phyloP scores from a whole-genome alignment of 2,113 vertebrate species.

The Thalassoma bifasciatum region DNA sequence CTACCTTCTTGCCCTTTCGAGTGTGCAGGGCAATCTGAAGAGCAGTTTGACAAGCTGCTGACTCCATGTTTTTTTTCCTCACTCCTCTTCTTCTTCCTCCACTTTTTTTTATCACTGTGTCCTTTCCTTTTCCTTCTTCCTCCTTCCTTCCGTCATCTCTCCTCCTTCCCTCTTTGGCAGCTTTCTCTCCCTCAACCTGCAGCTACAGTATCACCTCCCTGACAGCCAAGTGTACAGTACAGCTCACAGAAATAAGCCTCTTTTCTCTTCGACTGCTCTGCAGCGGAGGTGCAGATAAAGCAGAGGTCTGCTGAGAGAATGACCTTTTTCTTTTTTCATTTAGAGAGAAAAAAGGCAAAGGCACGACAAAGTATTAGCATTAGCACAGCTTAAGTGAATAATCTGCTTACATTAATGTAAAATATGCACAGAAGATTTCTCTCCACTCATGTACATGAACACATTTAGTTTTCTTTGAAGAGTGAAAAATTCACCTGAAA shows the following conservation, averaged over 20 bases:
- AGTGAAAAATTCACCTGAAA: slow-evolving; percentile 38
- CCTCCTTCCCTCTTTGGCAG: not conserved
- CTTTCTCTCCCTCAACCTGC: slow-evolving; percentile 31
- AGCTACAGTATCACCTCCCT: slow-evolving; percentile 59
- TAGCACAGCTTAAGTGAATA: slow-evolving; percentile 70
- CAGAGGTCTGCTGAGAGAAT: slow-evolving; percentile 56
- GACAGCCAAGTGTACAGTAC: slow-evolving; percentile 8
- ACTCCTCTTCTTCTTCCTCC: slow-evolving; percentile 19
- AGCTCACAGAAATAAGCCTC: slow-evolving; percentile 68
- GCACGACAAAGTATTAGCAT: slow-evolving; percentile 62
- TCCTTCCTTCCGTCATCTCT: not conserved
- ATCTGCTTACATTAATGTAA: slow-evolving; percentile 58
- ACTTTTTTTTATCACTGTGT: slow-evolving; percentile 3
- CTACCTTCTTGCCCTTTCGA: slow-evolving; percentile 3
- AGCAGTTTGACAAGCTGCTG: slow-evolving; percentile 52
- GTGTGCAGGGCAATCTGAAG: slow-evolving; percentile 27
- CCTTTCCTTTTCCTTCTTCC: not conserved
- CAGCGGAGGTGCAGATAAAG: slow-evolving; percentile 71
- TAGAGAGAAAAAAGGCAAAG: slow-evolving; percentile 34
- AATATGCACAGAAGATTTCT: slow-evolving; percentile 56
- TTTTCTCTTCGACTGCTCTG: slow-evolving; percentile 67
- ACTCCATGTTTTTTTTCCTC: slow-evolving; percentile 25
- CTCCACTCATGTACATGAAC: slow-evolving; percentile 19
- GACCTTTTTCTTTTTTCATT: slow-evolving; percentile 54
- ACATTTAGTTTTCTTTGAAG: slow-evolving; percentile 35